Conservation (phyloP, 1,140 invertebrate genomes). For the Chelonus insularis region DNA sequence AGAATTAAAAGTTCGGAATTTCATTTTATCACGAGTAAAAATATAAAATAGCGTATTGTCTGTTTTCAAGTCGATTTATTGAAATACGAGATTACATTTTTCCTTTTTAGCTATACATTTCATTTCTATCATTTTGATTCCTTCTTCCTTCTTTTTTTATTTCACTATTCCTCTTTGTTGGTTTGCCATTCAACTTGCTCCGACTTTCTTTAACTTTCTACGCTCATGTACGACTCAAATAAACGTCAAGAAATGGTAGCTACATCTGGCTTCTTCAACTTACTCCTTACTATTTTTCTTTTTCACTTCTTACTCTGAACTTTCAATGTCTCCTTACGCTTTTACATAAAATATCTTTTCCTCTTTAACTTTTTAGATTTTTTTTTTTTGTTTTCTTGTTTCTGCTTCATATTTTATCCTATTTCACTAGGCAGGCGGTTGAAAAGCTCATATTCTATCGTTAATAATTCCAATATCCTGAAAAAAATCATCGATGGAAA, state of each 20-base stretch:
- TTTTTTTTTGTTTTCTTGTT: slow-evolving; percentile 1
- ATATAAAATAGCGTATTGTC: background rate
- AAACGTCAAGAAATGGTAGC: slow-evolving; percentile 28
- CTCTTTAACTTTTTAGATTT: background rate
- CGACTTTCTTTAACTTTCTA: slow-evolving; percentile 23
- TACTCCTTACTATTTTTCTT: slow-evolving; percentile 11
- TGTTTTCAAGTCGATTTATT: background rate
- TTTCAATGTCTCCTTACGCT: slow-evolving; percentile 10
- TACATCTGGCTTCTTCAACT: slow-evolving; percentile 26
- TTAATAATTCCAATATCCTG: no score
- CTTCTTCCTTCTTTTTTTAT: background rate
- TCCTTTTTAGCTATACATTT: background rate
- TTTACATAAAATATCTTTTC: slow-evolving; percentile 12
- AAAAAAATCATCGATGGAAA: no score
- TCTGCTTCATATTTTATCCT: background rate
- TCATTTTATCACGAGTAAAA: background rate
- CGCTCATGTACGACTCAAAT: slow-evolving; percentile 30
- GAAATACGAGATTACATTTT: background rate
- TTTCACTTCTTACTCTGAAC: slow-evolving; percentile 8
- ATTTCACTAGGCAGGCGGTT: background rate
- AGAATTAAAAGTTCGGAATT: no score
- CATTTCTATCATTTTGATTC: slow-evolving; percentile 14
- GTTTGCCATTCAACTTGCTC: slow-evolving; percentile 9
- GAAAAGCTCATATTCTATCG: background rate
- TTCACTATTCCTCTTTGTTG: background rate